Base-by-base conservation (phyloP, 1,140 invertebrate species). In the Proales similis region DNA sequence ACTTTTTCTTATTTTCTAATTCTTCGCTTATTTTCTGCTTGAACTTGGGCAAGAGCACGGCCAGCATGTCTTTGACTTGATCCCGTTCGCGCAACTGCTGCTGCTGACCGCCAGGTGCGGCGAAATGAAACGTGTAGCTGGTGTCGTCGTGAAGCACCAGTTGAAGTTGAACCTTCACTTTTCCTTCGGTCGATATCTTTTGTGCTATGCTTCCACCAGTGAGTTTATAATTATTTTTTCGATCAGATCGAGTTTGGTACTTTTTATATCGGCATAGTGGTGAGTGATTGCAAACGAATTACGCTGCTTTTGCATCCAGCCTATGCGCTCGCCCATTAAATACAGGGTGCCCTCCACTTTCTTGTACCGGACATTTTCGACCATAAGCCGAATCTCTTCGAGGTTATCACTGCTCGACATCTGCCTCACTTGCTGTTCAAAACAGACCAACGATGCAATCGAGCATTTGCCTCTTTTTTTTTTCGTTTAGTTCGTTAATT, bases 81-180 rank as follows among this genome's bases (percentile, higher is more conserved):
- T 97, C 90, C 48, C 95, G 78, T 70, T 97, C 92, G 66, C 84
- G 82, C 1, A 92, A 79, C 76, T 95, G 90, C 1, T 82, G 82
- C 30, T 85, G 82, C 19, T 83, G 76, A 4, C 88, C 87, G 66
- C 81, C 82, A 30, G 85, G 83, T 77, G 95, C 92, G 36, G 88
- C 86, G 79, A 99, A 99, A 72, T 97, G 93, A 79, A 99, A 99
- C 29, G 92, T 97, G 1, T 89, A 91, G 17, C 89, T 88, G 39
- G 86, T 83, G 22, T 88, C 87, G 80, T 91, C 88, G 70, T 95
- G 86, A 19, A 36, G 29, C 30, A 96, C 88, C 9, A 97, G 82
- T 81, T 99, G 95, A n/a, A 99, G 79, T 75, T 99, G 95, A 51
- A 98, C 88, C 79, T 98, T 97, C 20, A 90, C 84, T 79, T 98